Conservation (phyloP, 2,113 vertebrate genomes). For the Hipposideros armiger region DNA sequence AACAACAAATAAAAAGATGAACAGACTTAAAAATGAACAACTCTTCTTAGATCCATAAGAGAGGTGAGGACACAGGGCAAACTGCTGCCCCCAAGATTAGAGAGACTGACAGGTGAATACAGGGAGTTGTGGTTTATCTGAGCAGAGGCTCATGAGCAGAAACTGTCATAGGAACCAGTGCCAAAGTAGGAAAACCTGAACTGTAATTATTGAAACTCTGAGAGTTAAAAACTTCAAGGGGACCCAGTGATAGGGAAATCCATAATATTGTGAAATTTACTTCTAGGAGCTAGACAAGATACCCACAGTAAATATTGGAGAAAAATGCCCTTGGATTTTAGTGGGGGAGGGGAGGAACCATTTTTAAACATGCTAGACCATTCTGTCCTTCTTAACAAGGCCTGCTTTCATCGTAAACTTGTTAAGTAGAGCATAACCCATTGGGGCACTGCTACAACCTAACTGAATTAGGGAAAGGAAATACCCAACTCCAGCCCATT, state of each 20-base stretch:
- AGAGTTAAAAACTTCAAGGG: background rate
- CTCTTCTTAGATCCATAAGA: background rate
- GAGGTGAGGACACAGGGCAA: background rate
- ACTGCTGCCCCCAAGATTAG: background rate
- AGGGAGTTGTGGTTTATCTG: background rate
- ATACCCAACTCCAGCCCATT: background rate
- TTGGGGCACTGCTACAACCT: background rate
- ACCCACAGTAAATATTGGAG: background rate
- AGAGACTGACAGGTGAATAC: background rate
- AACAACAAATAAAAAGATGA: background rate
- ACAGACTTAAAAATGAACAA: background rate
- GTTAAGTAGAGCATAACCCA: background rate
- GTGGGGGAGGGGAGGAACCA: background rate
- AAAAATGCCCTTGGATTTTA: background rate
- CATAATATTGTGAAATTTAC: background rate
- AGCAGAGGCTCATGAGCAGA: background rate
- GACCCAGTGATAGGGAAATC: background rate
- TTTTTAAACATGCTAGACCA: background rate
- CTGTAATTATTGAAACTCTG: background rate
- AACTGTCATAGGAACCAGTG: background rate
- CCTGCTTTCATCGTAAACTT: background rate
- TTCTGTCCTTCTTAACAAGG: background rate
- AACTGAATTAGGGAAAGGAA: background rate
- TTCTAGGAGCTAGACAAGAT: background rate
- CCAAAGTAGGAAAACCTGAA: background rate